A percentile compares a stretch with the other conserved stretches of the same genome.
These are phyloP conservation scores for Galagoides demidoff DNA, from an alignment of 2,797 vertebrate species.

Conservation along the genomic window DNA sequence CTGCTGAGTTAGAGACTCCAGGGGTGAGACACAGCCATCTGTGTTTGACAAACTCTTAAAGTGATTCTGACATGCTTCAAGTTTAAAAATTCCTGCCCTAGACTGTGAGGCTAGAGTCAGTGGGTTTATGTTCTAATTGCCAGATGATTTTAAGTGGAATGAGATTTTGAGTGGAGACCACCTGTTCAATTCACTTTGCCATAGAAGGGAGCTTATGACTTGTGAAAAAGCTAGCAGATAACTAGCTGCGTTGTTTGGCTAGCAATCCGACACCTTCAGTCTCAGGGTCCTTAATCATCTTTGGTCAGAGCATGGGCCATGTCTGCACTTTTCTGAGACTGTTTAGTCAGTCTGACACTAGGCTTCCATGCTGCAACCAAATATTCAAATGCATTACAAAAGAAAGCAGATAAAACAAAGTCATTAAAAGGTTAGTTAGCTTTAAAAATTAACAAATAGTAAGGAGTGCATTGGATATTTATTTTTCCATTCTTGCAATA, in stretches of 20 bases:
- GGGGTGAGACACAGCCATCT: not conserved
- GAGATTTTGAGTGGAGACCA: not conserved
- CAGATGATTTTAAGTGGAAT: not conserved
- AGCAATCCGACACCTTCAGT: not conserved
- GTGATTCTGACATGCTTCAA: not conserved
- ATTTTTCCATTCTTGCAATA: no score
- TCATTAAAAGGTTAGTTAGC: no score
- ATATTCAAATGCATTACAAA: no score
- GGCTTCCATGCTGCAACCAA: no score
- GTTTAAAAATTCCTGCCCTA: not conserved
- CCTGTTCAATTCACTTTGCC: not conserved
- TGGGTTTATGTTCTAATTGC: not conserved
- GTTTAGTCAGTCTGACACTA: not conserved
- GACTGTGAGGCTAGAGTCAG: not conserved
- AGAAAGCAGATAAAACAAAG: no score
- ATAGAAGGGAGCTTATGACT: not conserved
- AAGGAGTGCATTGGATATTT: no score
- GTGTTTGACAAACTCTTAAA: not conserved
- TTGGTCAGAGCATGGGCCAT: not conserved
- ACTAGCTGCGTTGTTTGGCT: not conserved
- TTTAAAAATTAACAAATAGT: no score
- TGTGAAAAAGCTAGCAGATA: not conserved
- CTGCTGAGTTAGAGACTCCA: not conserved
- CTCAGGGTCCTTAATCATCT: not conserved
- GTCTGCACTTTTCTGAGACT: not conserved